Evolutionary conservation across 2,888 invertebrate genomes (phyloP).

Genomic region (Lamellibrachia satsuma): DNA sequence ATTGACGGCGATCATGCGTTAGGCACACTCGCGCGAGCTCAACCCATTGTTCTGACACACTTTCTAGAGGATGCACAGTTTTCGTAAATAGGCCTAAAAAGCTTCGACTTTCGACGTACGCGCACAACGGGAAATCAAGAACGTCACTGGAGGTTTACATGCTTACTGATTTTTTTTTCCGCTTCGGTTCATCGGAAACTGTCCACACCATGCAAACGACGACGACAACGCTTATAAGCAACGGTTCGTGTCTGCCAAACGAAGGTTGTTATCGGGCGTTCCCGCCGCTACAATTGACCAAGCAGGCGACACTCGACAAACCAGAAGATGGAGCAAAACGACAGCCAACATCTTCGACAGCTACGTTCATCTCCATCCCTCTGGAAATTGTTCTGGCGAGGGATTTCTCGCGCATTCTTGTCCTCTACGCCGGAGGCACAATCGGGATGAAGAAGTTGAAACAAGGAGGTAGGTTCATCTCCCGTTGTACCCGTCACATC

Average conservation of each 20-base stretch:
- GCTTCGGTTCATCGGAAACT: neutral
- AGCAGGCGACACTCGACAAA: neutral
- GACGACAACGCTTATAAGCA: neutral
- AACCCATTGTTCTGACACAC: neutral
- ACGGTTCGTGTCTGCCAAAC: neutral
- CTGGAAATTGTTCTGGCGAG: neutral
- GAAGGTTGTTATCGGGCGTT: neutral
- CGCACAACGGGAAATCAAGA: no score
- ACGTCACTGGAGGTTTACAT: neutral
- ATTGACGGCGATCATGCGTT: neutral
- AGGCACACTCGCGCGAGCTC: neutral
- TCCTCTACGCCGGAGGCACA: conserved; percentile 94
- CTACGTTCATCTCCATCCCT: neutral
- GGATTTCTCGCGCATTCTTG: conserved; percentile 67
- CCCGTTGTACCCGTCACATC: neutral
- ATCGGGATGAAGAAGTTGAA: conserved; percentile 82
- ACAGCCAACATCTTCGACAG: neutral
- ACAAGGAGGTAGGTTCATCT: conserved; percentile 34
- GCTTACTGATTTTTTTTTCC: neutral
- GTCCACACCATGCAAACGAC: neutral
- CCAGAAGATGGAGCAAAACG: neutral
- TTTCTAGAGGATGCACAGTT: neutral
- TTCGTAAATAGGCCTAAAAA: neutral
- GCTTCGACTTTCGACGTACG: no score
- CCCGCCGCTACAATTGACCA: neutral